Evolutionary conservation across 2,888 invertebrate species (phyloP).

Genomic region (Gisinianus flammeolus): DNA sequence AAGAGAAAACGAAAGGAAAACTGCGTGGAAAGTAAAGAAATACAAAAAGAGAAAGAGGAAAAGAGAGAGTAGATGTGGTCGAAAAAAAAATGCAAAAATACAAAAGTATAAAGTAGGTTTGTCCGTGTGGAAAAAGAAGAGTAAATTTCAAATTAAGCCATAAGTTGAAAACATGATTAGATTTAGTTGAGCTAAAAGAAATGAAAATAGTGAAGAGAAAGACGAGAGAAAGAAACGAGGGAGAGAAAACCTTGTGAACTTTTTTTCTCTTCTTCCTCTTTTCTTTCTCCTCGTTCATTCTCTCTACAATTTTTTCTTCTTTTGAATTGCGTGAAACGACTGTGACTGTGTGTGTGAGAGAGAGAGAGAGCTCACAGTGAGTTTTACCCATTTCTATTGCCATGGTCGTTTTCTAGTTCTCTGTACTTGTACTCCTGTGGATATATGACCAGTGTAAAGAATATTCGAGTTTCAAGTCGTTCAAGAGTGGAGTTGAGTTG

Average conservation of each 20-base stretch:
- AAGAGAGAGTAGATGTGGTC: neutral
- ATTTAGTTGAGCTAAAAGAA: constrained; percentile 24
- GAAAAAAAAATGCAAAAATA: constrained; percentile 14
- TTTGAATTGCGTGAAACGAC: neutral
- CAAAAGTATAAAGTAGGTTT: constrained; percentile 19
- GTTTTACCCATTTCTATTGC: too few species aligned
- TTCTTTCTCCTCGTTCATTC: neutral
- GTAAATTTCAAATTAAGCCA: constrained; percentile 31
- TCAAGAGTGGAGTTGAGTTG: neutral
- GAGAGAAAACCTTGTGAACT: neutral
- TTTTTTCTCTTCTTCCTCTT: neutral
- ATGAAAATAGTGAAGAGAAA: constrained; percentile 15
- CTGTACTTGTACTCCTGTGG: too few species aligned
- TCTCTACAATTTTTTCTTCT: neutral
- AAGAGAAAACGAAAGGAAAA: neutral
- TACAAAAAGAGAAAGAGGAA: neutral
- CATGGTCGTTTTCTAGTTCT: too few species aligned
- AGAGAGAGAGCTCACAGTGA: neutral
- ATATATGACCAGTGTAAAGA: neutral
- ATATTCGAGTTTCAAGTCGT: neutral
- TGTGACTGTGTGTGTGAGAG: neutral
- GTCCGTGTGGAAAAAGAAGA: constrained; percentile 7
- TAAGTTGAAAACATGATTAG: constrained; percentile 31
- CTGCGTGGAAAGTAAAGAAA: neutral
- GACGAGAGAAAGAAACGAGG: neutral